phyloP scores from a whole-genome alignment of 1,140 invertebrate genomes.

The Diploscapter pachys region DNA sequence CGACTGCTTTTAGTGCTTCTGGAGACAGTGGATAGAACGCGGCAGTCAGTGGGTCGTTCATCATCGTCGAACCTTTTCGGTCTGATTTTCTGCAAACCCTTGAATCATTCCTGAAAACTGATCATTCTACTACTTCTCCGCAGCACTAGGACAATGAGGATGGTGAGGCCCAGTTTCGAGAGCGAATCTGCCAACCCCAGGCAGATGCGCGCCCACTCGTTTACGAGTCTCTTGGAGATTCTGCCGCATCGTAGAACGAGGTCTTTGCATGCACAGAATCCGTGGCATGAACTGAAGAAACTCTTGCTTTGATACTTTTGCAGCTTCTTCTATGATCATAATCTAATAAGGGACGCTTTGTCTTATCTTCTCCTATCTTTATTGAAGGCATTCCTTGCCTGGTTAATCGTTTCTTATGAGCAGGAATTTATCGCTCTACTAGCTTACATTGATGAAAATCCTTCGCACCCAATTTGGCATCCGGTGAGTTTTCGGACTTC shows the following conservation, averaged over 20 bases:
- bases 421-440: not conserved
- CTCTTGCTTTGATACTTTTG: too few relatives aligned
- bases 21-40: constrained; percentile 43
- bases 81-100: not conserved
- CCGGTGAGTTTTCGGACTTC: constrained; percentile 79
- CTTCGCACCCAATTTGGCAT: constrained; percentile 92
- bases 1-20: constrained; percentile 51
- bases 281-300: too few relatives aligned
- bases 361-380: too few relatives aligned
- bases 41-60: constrained; percentile 30
- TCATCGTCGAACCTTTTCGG: not conserved
- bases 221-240: too few relatives aligned
- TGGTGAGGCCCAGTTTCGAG: constrained; percentile 45
- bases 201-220: constrained; percentile 34
- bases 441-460: constrained; percentile 75
- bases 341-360: too few relatives aligned
- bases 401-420: too few relatives aligned
- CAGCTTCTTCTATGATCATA: too few relatives aligned
- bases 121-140: constrained; percentile 34
- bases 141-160: constrained; percentile 51
- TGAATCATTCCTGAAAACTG: too few relatives aligned
- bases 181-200: constrained; percentile 52
- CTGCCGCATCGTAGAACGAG: too few relatives aligned
- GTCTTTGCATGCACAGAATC: too few relatives aligned
- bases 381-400: too few relatives aligned